Percentiles rank a stretch among this genome's conserved stretches.
These are phyloP conservation scores for Hetaerina americana DNA, from an alignment of 1,140 invertebrate species.

Conservation along the genomic window DNA sequence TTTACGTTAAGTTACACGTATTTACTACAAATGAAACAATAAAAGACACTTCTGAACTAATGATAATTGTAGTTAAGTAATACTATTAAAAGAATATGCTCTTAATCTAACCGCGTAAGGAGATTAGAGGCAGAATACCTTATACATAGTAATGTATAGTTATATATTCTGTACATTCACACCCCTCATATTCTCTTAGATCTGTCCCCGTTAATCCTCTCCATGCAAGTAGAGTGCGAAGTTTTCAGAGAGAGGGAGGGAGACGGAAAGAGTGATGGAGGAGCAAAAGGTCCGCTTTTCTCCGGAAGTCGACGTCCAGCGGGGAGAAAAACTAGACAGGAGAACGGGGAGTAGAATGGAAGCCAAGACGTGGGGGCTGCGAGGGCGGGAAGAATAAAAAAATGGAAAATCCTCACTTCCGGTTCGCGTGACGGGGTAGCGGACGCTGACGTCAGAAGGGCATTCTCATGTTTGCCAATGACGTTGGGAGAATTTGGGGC, in stretches of 20 bases:
- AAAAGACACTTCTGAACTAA: too few relatives aligned
- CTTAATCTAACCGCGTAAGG: too few relatives aligned
- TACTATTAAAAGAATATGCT: too few relatives aligned
- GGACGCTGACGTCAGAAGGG: background rate
- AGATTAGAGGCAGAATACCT: too few relatives aligned
- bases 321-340: background rate
- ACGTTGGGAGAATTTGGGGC: background rate
- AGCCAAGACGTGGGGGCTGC: too few relatives aligned
- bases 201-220: background rate
- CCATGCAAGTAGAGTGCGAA: background rate
- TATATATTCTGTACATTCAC: too few relatives aligned
- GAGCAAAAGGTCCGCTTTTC: background rate
- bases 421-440: background rate
- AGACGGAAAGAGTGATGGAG: background rate
- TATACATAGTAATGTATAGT: too few relatives aligned
- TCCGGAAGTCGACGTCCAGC: background rate
- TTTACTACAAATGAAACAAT: too few relatives aligned
- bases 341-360: too few relatives aligned
- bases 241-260: background rate
- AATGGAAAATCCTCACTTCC: background rate
- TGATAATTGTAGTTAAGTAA: too few relatives aligned
- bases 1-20: too few relatives aligned
- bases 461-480: background rate
- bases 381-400: background rate
- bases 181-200: background rate